Evolutionary conservation across 2,113 vertebrate species (phyloP).

Genomic region (Spilogale gracilis): DNA sequence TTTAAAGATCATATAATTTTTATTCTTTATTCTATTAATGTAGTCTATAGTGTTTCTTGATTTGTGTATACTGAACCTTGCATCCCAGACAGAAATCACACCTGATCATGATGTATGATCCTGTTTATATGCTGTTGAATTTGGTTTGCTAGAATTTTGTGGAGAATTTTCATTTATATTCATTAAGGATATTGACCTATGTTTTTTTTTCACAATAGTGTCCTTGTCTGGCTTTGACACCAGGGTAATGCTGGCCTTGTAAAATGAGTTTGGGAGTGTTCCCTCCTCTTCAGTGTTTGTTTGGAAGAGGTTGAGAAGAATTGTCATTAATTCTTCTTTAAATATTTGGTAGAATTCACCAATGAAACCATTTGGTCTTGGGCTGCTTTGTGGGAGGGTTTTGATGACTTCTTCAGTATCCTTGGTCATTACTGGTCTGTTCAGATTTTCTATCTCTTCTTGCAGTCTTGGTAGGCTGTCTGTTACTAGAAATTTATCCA

Average conservation of each 20-base stretch:
- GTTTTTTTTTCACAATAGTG: neutral
- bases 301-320: neutral
- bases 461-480: neutral
- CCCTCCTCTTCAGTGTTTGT: neutral
- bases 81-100: neutral
- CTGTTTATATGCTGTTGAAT: conserved; percentile 9
- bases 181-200: neutral
- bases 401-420: neutral
- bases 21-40: neutral
- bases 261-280: neutral
- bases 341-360: neutral
- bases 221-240: conserved; percentile 25
- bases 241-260: neutral
- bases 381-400: neutral
- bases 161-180: neutral
- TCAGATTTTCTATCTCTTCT: neutral
- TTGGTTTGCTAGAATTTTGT: conserved; percentile 9
- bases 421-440: neutral
- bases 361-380: neutral
- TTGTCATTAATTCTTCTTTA: neutral
- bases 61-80: neutral
- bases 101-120: neutral
- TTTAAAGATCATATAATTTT: neutral
- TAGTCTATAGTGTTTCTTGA: neutral
- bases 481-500: neutral